Evolutionary conservation across 2,797 vertebrate genomes (phyloP).

Genomic region (Liasis olivaceus): DNA sequence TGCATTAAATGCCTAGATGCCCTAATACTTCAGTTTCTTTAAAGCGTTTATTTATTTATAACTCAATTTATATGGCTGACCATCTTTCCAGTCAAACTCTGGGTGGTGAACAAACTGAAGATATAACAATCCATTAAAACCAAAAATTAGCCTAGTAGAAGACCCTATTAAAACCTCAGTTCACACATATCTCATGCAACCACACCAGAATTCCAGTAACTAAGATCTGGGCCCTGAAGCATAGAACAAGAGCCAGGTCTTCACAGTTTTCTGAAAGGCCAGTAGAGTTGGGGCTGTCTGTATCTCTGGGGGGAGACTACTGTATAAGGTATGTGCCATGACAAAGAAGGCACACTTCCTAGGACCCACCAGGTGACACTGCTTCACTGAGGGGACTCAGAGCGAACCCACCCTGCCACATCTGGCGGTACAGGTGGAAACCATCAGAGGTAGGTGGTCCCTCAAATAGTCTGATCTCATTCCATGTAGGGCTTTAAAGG

Average conservation of each 20-base stretch:
- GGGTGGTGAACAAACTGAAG: not conserved
- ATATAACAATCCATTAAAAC: not conserved
- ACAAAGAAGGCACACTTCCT: not conserved
- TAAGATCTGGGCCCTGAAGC: not conserved
- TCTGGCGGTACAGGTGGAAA: not conserved
- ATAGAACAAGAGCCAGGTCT: not conserved
- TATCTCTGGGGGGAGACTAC: not conserved
- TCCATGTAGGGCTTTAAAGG: not conserved
- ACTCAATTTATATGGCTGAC: not conserved
- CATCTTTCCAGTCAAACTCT: not conserved
- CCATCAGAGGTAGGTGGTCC: not conserved
- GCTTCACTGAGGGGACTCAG: not conserved
- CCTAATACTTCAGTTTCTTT: slow-evolving; percentile 49
- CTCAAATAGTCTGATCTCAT: not conserved
- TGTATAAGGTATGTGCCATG: not conserved
- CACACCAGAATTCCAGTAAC: not conserved
- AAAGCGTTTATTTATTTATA: slow-evolving; percentile 8
- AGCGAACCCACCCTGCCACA: not conserved
- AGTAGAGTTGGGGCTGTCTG: not conserved
- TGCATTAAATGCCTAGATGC: slow-evolving; percentile 24
- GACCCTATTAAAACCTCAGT: not conserved
- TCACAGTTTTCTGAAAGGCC: not conserved
- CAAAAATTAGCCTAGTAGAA: not conserved
- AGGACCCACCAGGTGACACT: not conserved
- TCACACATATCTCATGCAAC: not conserved